phyloP scores from a whole-genome alignment of 2,113 vertebrate genomes.

The Hymenochirus boettgeri region DNA sequence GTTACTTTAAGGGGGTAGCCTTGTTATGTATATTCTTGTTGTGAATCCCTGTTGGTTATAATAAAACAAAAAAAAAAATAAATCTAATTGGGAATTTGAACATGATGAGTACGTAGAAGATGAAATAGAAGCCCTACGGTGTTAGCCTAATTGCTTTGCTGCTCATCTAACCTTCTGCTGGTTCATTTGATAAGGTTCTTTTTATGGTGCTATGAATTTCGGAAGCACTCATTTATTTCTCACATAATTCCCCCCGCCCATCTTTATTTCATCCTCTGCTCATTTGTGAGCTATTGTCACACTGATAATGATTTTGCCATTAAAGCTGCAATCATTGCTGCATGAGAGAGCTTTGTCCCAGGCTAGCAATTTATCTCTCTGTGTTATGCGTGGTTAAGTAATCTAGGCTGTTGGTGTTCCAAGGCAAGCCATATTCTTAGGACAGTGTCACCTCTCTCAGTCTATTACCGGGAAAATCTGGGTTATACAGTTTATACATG shows the following conservation, averaged over 20 bases:
- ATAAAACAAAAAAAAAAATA: slow-evolving; percentile 66
- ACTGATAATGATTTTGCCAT: slow-evolving; percentile 43
- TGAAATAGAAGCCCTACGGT: slow-evolving; percentile 47
- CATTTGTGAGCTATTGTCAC: slow-evolving; percentile 40
- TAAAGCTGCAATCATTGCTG: slow-evolving; percentile 42
- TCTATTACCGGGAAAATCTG: too few relatives aligned
- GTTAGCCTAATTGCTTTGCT: slow-evolving; percentile 50
- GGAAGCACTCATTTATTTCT: slow-evolving; percentile 45
- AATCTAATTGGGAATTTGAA: slow-evolving; percentile 53
- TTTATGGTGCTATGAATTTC: slow-evolving; percentile 55
- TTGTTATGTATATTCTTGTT: slow-evolving; percentile 55
- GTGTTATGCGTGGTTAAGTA: slow-evolving; percentile 30
- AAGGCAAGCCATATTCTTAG: slow-evolving; percentile 12
- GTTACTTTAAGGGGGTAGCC: slow-evolving; percentile 61
- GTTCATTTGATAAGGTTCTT: slow-evolving; percentile 48
- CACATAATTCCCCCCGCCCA: slow-evolving; percentile 42
- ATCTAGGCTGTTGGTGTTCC: slow-evolving; percentile 13
- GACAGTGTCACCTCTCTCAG: slow-evolving; percentile 2
- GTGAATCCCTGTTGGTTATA: slow-evolving; percentile 61
- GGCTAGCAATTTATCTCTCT: slow-evolving; percentile 28
- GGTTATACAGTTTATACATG: too few relatives aligned
- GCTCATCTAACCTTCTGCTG: slow-evolving; percentile 40
- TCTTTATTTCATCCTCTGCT: slow-evolving; percentile 42
- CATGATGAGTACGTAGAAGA: slow-evolving; percentile 44
- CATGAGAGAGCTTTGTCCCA: slow-evolving; percentile 38